Conservation (phyloP, 2,797 vertebrate genomes). For the Neosilurus hyrtlii region DNA sequence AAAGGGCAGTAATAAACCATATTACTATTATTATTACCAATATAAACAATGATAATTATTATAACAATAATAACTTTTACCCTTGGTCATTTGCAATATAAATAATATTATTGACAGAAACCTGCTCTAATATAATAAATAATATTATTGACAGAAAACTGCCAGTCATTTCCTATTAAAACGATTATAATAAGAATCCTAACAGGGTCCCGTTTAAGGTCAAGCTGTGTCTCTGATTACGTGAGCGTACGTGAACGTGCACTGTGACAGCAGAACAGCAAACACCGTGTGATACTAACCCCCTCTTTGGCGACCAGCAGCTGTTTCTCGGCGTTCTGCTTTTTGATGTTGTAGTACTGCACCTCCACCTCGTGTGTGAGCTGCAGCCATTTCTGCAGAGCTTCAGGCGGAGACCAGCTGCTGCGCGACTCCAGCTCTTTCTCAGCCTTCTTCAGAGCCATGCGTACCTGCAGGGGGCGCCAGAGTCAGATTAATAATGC, state of each 20-base stretch:
- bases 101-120: no score
- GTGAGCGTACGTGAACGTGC: not conserved
- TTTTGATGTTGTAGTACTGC: conserved; percentile 98
- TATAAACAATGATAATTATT: no score
- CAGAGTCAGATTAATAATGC: conserved; percentile 9
- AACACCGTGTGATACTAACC: conserved; percentile 69
- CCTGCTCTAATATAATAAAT: no score
- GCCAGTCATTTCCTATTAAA: not conserved
- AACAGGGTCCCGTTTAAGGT: not conserved
- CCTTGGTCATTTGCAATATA: no score
- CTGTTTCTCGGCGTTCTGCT: conserved; percentile 92
- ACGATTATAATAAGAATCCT: not conserved
- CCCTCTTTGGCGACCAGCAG: conserved; percentile 95
- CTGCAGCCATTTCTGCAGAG: conserved; percentile 97
- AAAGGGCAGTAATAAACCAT: not conserved
- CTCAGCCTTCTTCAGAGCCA: conserved; percentile 93
- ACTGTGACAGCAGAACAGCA: not conserved
- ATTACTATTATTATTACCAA: not conserved
- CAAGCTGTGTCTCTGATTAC: not conserved
- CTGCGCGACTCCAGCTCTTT: conserved; percentile 93
- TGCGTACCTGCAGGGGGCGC: conserved; percentile 81
- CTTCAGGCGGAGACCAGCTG: conserved; percentile 87
- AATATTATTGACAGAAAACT: no score
- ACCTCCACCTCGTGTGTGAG: conserved; percentile 98
- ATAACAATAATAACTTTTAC: no score